Base-by-base conservation (phyloP, 2,113 vertebrate species). In the Campylomormyrus numenius region DNA sequence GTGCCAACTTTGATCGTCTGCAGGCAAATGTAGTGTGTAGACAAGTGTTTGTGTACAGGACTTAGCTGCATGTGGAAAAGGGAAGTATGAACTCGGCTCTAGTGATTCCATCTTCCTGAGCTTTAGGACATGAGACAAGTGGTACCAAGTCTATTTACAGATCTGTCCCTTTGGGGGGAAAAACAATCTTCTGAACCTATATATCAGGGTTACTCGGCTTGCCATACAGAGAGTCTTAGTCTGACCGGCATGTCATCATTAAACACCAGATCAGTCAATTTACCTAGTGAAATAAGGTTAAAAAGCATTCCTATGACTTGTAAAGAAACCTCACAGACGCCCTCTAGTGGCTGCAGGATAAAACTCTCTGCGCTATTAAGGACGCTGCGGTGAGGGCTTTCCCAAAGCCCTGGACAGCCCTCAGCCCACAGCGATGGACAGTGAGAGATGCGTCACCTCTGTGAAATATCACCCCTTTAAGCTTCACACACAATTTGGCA, bases 401-500 rank as follows among this genome's bases (percentile, higher is more conserved):
- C 35, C 4, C 74, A 42, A 77, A 42, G 27, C 10, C 15, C 11
- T 39, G 70, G 35, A 5, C 2, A 19, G 35, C 35, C n/a, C 70
- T 77, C 31, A 39, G 27, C 5, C 70, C 70, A 7, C 15, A 35
- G 17, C 8, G 13, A 80, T 19, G 74, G 74, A 80, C 5, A 80
- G 31, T 6, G 15, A 80, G 31, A 39, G 35, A 19, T 42, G 13
- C 31, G 15, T 77, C 21, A 39, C 13, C 15, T 4, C 31, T 31
- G 31, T 39, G 31, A 77, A 66, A 66, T 39, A 77, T 39, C 31
- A 77, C 74, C 74, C 74, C 15, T 80, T 35, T 39, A 42, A 80
- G 31, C 74, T 39, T 77, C 70, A 80, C 74, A 80, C 74, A 88
- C 87, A 66, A 88, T 88, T 88, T 88, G 87, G 87, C 87, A 88